Base-by-base conservation (phyloP, 2,888 invertebrate genomes). In the Cancer borealis region DNA sequence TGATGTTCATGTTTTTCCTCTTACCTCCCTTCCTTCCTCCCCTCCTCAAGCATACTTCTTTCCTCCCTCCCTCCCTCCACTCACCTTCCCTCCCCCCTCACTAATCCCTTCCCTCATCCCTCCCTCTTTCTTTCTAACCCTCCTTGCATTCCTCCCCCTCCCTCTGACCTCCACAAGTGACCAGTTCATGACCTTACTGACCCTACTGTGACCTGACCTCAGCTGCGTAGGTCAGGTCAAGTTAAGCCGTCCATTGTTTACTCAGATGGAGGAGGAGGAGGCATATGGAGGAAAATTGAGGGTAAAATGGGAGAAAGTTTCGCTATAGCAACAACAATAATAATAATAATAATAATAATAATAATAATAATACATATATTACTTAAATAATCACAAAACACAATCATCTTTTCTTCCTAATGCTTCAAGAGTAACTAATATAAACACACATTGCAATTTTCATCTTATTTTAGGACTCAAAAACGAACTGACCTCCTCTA, bases 241-340 rank as follows among this genome's bases (percentile, higher is more conserved):
- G 73, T 73, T 73, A 73, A 73, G 21, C 73, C 73, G n/a, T 21
- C 26, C 73, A n/a, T n/a, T 73, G 73, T 73, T 73, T 73, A 73
- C 73, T 73, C 8, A 73, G n/a, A n/a, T n/a, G n/a, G 73, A 73
- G 3, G 21, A n/a, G n/a, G 73, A 0, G n/a, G 73, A 0, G n/a
- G 73, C 4, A n/a, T 21, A n/a, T 4, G 73, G 5, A n/a, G 73
- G 8, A 73, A n/a, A 73, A 3, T n/a, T 4, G 73, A 73, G n/a
- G 2, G 26, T 73, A n/a, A 8, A 73, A 8, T 3, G 8, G n/a
- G 73, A 73, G 73, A 3, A 73, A 8, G n/a, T 21, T 14, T 21
- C 21, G 8, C 3, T 3, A 73, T 3, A 26, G 17, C 8, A n/a
- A 4, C 4, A 73, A 26, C n/a, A 17, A 54, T 14, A 54, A 54